These are phyloP conservation scores for Aythya baeri DNA, from an alignment of 2,113 vertebrate genomes.

Conservation along the genomic window DNA sequence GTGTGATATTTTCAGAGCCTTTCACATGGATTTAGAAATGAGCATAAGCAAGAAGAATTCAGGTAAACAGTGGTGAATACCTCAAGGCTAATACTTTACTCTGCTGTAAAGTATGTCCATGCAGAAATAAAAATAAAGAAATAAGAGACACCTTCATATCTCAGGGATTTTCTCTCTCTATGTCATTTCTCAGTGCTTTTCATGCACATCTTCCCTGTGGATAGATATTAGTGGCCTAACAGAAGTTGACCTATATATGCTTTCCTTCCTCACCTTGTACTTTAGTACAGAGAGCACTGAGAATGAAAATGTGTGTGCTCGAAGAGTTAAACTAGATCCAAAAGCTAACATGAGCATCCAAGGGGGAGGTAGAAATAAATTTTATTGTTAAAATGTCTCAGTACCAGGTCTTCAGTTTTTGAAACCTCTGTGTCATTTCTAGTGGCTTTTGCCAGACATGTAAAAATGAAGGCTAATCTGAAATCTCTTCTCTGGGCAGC, in stretches of 20 bases:
- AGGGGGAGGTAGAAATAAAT: not conserved
- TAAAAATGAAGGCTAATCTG: not conserved
- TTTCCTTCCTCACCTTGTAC: not conserved
- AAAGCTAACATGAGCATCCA: not conserved
- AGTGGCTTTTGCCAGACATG: not conserved
- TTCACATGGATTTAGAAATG: not conserved
- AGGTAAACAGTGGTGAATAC: not conserved
- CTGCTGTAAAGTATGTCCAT: not conserved
- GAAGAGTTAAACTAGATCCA: not conserved
- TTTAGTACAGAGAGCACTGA: not conserved
- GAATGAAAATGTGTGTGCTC: not conserved
- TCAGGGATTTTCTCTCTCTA: not conserved
- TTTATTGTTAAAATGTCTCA: not conserved
- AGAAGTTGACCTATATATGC: slow-evolving; percentile 25
- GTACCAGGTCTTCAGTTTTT: not conserved
- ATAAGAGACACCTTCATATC: not conserved
- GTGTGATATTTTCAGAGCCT: slow-evolving; percentile 24
- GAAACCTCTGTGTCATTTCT: not conserved
- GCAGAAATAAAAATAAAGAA: slow-evolving; percentile 3
- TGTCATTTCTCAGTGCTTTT: slow-evolving; percentile 9
- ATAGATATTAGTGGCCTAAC: not conserved
- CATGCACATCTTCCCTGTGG: not conserved
- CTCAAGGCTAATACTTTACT: not conserved
- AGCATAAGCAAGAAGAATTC: not conserved
- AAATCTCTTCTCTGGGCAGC: not conserved